These are phyloP conservation scores for Pomacea canaliculata DNA, from an alignment of 2,888 invertebrate species.

Conservation along the genomic window DNA sequence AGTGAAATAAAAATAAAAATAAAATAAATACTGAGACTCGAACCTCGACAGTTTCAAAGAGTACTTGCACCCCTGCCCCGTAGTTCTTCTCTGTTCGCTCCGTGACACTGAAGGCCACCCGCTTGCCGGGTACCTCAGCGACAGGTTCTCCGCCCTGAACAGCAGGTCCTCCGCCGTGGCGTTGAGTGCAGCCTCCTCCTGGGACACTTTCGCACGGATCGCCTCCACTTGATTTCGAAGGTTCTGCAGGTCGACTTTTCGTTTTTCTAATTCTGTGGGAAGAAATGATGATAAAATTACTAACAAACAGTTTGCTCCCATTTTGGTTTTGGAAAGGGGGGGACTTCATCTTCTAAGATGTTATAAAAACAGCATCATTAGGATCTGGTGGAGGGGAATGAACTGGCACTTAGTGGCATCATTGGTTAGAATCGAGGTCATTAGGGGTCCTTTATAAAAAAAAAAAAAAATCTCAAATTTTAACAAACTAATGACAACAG, in stretches of 20 bases:
- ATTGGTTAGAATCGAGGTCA: no score
- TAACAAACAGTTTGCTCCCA: not conserved
- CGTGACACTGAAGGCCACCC: constrained; percentile 4
- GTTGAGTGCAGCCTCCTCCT: not conserved
- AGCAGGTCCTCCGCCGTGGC: constrained; percentile 3
- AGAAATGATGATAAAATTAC: not conserved
- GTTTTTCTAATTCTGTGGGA: not conserved
- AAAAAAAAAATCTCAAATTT: no score
- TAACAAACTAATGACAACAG: no score
- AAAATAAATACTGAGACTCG: no score
- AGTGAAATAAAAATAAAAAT: no score
- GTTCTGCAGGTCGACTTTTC: not conserved
- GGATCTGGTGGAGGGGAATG: no score
- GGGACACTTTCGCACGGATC: not conserved
- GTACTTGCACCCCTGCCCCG: not conserved
- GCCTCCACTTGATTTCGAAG: constrained; percentile 6
- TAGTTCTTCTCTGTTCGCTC: not conserved
- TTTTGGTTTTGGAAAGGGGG: no score
- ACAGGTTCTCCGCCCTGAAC: not conserved
- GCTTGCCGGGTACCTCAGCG: not conserved
- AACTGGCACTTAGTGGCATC: no score
- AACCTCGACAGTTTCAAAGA: constrained; percentile 6
- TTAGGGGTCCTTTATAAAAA: no score
- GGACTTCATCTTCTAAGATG: no score
- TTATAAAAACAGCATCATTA: no score